Conservation (phyloP, 2,888 invertebrate species). For the Apomyelois bistriatella region DNA sequence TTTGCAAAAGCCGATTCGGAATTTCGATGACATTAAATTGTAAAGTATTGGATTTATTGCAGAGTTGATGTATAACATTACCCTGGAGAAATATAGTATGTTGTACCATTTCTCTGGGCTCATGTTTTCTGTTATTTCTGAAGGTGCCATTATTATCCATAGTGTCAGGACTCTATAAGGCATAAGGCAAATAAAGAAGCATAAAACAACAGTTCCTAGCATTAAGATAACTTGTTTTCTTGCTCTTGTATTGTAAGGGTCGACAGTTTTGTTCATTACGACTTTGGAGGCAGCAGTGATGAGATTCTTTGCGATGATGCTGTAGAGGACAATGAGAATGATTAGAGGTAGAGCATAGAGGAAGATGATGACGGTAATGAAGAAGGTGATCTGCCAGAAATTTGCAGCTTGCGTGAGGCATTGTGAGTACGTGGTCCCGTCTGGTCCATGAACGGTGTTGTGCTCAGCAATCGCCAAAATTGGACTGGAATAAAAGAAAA, state of each 20-base stretch:
- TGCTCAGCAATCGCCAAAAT: slow-evolving; percentile 88
- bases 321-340: slow-evolving; percentile 89
- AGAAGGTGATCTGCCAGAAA: slow-evolving; percentile 88
- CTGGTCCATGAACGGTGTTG: slow-evolving; percentile 83
- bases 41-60: slow-evolving; percentile 95
- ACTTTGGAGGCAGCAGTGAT: slow-evolving; percentile 85
- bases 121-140: slow-evolving; percentile 83
- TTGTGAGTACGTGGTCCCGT: slow-evolving; percentile 85
- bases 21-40: slow-evolving; percentile 95
- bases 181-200: slow-evolving; percentile 93
- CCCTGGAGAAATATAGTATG: slow-evolving; percentile 89
- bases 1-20: slow-evolving; percentile 88
- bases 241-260: slow-evolving; percentile 85
- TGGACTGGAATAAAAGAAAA: slow-evolving; percentile 84
- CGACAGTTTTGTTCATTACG: slow-evolving; percentile 85
- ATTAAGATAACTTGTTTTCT: slow-evolving; percentile 91
- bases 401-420: slow-evolving; percentile 90
- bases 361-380: slow-evolving; percentile 87
- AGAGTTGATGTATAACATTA: slow-evolving; percentile 93
- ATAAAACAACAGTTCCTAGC: slow-evolving; percentile 91
- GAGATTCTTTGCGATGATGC: slow-evolving; percentile 90
- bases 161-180: slow-evolving; percentile 91
- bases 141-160: slow-evolving; percentile 89
- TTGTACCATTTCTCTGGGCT: slow-evolving; percentile 90
- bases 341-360: slow-evolving; percentile 91